These are phyloP conservation scores for Dichetophora obliterata DNA, from an alignment of 2,888 invertebrate species.

Conservation along the genomic window DNA sequence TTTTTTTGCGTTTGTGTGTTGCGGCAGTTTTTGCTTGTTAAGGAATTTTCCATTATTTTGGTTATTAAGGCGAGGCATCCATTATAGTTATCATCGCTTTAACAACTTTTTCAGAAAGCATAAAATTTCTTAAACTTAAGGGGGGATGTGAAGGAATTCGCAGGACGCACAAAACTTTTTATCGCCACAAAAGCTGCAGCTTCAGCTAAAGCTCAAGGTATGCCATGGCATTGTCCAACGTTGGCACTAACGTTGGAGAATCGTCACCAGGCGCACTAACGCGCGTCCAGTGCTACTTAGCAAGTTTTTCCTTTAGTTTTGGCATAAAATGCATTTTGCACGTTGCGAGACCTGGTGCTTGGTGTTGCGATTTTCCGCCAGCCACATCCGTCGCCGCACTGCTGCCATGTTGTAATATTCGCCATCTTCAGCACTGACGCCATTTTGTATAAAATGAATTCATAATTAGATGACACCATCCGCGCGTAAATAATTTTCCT, in stretches of 20 bases:
- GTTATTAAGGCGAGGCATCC: slow-evolving; percentile 47
- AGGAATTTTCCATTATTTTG: slow-evolving; percentile 43
- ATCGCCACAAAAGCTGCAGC: slow-evolving; percentile 25
- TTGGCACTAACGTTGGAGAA: not conserved
- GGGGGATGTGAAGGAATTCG: slow-evolving; percentile 28
- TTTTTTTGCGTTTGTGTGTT: too few relatives aligned
- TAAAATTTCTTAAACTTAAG: slow-evolving; percentile 48
- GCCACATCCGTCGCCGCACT: slow-evolving; percentile 11
- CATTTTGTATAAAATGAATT: slow-evolving; percentile 61
- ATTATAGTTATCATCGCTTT: slow-evolving; percentile 67
- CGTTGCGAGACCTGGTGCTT: slow-evolving; percentile 15
- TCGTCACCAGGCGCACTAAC: slow-evolving; percentile 2
- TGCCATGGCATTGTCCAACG: slow-evolving; percentile 35
- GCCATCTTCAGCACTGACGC: slow-evolving; percentile 36
- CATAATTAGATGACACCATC: slow-evolving; percentile 71
- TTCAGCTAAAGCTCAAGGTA: slow-evolving; percentile 24
- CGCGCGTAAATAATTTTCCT: slow-evolving; percentile 69
- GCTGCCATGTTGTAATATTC: slow-evolving; percentile 16
- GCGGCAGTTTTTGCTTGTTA: slow-evolving; percentile 42
- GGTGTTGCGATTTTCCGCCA: not conserved
- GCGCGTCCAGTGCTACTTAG: slow-evolving; percentile 37
- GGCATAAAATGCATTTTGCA: slow-evolving; percentile 32
- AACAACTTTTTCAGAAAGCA: slow-evolving; percentile 61
- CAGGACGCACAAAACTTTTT: slow-evolving; percentile 35
- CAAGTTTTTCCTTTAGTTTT: slow-evolving; percentile 7